Percentiles rank a stretch among this genome's conserved stretches.
Conservation (phyloP, 2,113 vertebrate genomes). For the Oenanthe melanoleuca region DNA sequence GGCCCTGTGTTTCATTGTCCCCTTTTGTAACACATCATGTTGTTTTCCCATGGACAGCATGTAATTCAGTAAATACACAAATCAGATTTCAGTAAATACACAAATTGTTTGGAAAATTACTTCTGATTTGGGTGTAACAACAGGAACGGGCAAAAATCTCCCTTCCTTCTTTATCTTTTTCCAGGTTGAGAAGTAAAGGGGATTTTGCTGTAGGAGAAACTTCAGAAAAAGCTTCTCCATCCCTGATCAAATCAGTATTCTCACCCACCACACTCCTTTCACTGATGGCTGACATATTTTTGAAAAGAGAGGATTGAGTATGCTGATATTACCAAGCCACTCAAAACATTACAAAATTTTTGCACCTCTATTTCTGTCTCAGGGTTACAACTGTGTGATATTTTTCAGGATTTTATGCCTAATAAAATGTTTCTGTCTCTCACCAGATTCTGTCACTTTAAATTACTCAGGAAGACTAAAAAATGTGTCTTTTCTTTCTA, state of each 20-base stretch:
- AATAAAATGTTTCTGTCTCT: constrained; percentile 42
- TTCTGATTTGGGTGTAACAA: not conserved
- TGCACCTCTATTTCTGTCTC: constrained; percentile 26
- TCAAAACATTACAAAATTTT: constrained; percentile 13
- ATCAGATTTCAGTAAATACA: not conserved
- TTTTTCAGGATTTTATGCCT: constrained; percentile 22
- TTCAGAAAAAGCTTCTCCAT: not conserved
- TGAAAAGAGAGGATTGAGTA: not conserved
- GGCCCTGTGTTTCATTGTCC: not conserved
- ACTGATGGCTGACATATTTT: not conserved
- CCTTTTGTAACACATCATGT: not conserved
- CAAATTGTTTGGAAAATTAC: not conserved
- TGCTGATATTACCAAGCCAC: not conserved
- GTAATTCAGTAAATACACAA: not conserved
- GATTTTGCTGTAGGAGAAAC: not conserved
- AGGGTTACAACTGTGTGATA: not conserved
- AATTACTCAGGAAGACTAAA: constrained; percentile 14
- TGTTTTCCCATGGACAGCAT: not conserved
- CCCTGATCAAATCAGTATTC: not conserved
- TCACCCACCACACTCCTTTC: not conserved
- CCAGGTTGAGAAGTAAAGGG: not conserved
- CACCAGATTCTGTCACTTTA: constrained; percentile 13
- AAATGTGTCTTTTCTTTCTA: not conserved
- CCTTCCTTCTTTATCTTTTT: not conserved
- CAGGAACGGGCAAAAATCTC: not conserved